Evolutionary conservation across 2,797 vertebrate species (phyloP).

Genomic region (Clamator glandarius): DNA sequence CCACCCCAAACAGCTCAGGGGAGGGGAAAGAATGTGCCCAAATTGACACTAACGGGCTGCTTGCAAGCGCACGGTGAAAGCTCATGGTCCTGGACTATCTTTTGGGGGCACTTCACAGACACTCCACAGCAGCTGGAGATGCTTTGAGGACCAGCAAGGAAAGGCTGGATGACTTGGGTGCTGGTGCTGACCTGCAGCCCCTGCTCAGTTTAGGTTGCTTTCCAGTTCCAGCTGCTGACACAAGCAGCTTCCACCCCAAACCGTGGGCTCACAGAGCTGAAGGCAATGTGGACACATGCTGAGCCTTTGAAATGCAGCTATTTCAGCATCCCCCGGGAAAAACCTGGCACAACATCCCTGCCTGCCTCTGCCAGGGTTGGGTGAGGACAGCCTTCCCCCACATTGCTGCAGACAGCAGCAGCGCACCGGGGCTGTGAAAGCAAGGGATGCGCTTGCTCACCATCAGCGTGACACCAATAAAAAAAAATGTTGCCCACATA

Average conservation of each 20-base stretch:
- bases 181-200: not conserved
- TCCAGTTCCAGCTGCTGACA: constrained; percentile 44
- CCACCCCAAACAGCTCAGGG: not conserved
- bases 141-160: not conserved
- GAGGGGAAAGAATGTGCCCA: not conserved
- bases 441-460: not conserved
- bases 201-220: not conserved
- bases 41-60: no score
- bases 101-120: not conserved
- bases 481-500: not conserved
- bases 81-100: rapidly evolving
- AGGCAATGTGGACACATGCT: constrained; percentile 35
- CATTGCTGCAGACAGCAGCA: not conserved
- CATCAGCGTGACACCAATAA: not conserved
- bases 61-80: not conserved
- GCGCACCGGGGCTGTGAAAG: not conserved
- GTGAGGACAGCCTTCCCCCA: not conserved
- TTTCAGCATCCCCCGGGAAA: constrained; percentile 11
- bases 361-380: not conserved
- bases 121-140: not conserved
- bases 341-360: not conserved
- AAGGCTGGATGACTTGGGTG: not conserved
- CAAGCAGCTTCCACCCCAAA: constrained; percentile 34
- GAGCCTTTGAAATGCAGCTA: constrained; percentile 62
- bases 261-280: constrained; percentile 40